Evolutionary conservation across 2,797 vertebrate species (phyloP).

Genomic region (Siniperca scherzeri): DNA sequence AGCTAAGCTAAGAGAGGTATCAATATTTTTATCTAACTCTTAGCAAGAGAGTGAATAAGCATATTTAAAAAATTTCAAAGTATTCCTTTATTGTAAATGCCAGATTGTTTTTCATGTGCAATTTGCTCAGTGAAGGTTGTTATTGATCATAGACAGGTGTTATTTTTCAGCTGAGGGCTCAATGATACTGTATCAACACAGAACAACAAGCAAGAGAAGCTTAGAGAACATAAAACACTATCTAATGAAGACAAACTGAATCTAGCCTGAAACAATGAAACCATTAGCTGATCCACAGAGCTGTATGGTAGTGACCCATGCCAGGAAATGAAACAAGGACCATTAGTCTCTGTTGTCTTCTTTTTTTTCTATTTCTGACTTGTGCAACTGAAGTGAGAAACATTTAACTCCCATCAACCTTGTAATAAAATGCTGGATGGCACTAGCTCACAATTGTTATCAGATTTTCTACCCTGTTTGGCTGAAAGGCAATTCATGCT

Average conservation of each 20-base stretch:
- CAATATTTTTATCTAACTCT: neutral
- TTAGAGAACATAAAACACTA: neutral
- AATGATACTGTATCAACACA: neutral
- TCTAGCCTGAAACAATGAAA: constrained; percentile 2
- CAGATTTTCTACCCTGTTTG: neutral
- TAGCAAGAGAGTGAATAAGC: neutral
- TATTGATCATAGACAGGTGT: neutral
- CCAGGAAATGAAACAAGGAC: neutral
- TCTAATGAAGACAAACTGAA: constrained; percentile 12
- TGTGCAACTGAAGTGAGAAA: constrained; percentile 5
- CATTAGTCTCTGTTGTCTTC: neutral
- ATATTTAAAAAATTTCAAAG: neutral
- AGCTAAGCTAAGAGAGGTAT: neutral
- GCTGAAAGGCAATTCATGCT: neutral
- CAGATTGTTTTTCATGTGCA: neutral
- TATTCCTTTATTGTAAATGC: neutral
- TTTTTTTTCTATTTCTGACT: constrained; percentile 12
- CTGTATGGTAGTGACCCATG: neutral
- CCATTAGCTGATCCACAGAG: constrained; percentile 9
- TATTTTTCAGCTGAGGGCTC: neutral
- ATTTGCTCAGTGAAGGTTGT: neutral
- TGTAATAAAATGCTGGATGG: constrained; percentile 10
- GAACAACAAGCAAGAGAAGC: constrained; percentile 10
- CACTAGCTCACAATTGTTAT: constrained; percentile 10
- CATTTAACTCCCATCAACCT: neutral